Percentiles rank a stretch among this genome's conserved stretches.
phyloP scores from a whole-genome alignment of 2,888 invertebrate genomes.

The Agonopterix subpropinquella region DNA sequence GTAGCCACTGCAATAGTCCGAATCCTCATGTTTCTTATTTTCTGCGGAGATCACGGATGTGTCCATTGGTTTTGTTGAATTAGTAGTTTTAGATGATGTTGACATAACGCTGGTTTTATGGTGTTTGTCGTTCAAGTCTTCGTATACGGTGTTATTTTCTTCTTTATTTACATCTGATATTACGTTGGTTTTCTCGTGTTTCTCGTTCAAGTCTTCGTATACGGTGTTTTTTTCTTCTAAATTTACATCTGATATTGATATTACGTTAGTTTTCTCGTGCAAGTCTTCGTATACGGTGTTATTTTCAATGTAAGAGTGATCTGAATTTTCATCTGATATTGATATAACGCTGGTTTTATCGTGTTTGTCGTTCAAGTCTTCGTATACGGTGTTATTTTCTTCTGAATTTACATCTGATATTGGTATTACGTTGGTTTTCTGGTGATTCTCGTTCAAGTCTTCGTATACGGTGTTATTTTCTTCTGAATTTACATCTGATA shows the following conservation, averaged over 20 bases:
- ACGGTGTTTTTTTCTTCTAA: neutral
- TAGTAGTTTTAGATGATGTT: no score
- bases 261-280: no score
- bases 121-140: neutral
- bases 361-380: no score
- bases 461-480: neutral
- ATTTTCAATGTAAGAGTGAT: neutral
- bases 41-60: neutral
- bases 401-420: no score
- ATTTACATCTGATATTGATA: no score
- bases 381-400: no score
- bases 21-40: neutral
- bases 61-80: neutral
- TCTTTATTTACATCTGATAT: neutral
- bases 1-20: conserved; percentile 28
- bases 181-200: conserved; percentile 4
- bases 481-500: neutral
- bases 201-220: neutral
- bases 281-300: no score
- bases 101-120: no score
- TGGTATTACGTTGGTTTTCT: conserved; percentile 6
- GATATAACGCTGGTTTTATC: no score
- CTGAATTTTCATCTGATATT: no score
- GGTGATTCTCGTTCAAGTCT: neutral
- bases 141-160: neutral